Evolutionary conservation across 2,113 vertebrate genomes (phyloP), one percentile per base, ranked within the genome.

Genomic region (Bos taurus): DNA sequence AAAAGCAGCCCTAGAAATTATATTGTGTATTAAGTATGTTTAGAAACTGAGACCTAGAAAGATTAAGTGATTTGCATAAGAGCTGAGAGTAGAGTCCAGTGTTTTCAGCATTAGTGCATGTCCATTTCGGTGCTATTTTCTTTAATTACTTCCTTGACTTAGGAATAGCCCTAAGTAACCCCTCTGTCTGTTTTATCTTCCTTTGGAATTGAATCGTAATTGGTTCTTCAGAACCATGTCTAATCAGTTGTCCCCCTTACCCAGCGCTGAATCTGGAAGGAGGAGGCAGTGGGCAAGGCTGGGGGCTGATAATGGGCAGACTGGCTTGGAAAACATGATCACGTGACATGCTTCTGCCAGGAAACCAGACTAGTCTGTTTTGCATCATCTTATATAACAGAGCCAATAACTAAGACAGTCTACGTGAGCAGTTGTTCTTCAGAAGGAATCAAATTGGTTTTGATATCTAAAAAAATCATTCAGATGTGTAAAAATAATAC

Each of bases 1-100:
- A 95, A 97, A 94, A 86, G 46, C 36, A 91, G 57, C 57, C 13
- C 78, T 80, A 92, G 30, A 77, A 54, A 52, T 78, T 77, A 60
- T 57, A 23, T 30, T 82, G 78, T 36, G 77, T 95, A 19, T 50
- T 88, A 94, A 26, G 78, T 95, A 28, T 82, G 87, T 46, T 85
- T 95, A 94, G 92, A 94, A 96, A 95, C 30, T 56, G 40, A 94
- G 71, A 6, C 17, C 59, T 90, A 48, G 36, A 88, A 88, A 83
- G 30, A 86, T 46, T 43, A 77, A 97, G 87, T 71, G 74, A 92
- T 95, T 81, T 96, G n/a, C 16, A 0, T 52, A 90, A 90, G 62
- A 90, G 9, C 80, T 92, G 28, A 96, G 52, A 88, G 80, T 28
- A 89, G 46, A 93, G 26, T 14, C 82, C 28, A 11, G 13, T 87